Conservation (phyloP, 2,888 invertebrate genomes). For the Lasiommata megera region DNA sequence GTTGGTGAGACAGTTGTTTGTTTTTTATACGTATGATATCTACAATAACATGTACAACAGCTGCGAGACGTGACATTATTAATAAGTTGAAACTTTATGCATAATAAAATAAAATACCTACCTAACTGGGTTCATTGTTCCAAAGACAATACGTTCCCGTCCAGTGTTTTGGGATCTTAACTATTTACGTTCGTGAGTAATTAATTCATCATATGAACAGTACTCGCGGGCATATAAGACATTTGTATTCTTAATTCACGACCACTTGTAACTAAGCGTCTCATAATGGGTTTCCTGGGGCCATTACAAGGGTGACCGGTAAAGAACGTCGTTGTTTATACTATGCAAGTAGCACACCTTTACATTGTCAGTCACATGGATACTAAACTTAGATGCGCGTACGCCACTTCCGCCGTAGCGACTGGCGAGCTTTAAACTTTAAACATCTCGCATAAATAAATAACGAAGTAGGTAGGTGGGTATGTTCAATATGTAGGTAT, state of each 20-base stretch:
- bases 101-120: constrained; percentile 35
- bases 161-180: constrained; percentile 55
- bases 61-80: constrained; percentile 18
- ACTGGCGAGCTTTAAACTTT: constrained; percentile 17
- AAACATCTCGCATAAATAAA: constrained; percentile 4
- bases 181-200: constrained; percentile 40
- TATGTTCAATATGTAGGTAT: background rate
- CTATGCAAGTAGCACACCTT: constrained; percentile 25
- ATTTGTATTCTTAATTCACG: constrained; percentile 51
- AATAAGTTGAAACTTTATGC: constrained; percentile 27
- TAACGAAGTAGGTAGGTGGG: background rate
- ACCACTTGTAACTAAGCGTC: constrained; percentile 21
- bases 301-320: constrained; percentile 39
- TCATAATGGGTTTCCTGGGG: constrained; percentile 47
- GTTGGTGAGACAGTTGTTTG: too few species aligned
- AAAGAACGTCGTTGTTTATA: constrained; percentile 30
- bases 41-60: background rate
- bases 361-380: constrained; percentile 24
- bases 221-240: constrained; percentile 27
- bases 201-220: constrained; percentile 48
- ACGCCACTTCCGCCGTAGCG: constrained; percentile 23
- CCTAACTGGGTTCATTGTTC: constrained; percentile 52
- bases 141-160: constrained; percentile 53
- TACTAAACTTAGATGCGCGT: constrained; percentile 22
- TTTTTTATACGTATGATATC: too few species aligned